These are phyloP conservation scores for Drosophila vallismaia DNA, from an alignment of 2,888 invertebrate genomes.

Conservation along the genomic window DNA sequence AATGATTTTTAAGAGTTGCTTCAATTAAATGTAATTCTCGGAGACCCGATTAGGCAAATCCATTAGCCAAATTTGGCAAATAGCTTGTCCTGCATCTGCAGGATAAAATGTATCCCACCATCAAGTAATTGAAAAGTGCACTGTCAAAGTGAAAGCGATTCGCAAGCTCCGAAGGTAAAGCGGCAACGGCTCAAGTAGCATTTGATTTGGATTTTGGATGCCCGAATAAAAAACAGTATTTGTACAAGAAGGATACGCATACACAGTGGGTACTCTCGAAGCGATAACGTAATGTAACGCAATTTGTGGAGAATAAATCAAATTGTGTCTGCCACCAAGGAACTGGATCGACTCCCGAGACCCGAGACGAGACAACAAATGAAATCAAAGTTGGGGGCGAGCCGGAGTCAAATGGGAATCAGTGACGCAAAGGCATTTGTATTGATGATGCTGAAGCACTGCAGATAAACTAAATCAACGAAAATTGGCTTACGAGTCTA, in stretches of 20 bases:
- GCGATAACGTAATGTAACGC: constrained; percentile 74
- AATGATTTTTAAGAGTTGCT: not conserved
- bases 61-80: constrained; percentile 44
- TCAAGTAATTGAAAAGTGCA: constrained; percentile 69
- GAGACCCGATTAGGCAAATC: constrained; percentile 2
- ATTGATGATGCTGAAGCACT: constrained; percentile 52
- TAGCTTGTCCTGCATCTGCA: constrained; percentile 38
- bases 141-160: constrained; percentile 13
- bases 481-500: constrained; percentile 71
- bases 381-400: constrained; percentile 48
- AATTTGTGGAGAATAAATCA: constrained; percentile 76
- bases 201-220: constrained; percentile 10
- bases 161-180: constrained; percentile 44
- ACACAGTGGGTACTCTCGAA: constrained; percentile 47
- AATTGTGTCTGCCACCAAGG: constrained; percentile 64
- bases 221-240: constrained; percentile 1
- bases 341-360: constrained; percentile 14
- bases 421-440: constrained; percentile 61
- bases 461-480: constrained; percentile 76
- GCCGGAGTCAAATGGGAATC: constrained; percentile 61
- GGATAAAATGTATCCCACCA: constrained; percentile 32
- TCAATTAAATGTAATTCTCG: too few species aligned
- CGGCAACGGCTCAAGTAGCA: constrained; percentile 29
- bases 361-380: constrained; percentile 40
- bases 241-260: constrained; percentile 18